These are phyloP conservation scores for Gracilinanus agilis DNA, from an alignment of 2,113 vertebrate species.

Conservation along the genomic window DNA sequence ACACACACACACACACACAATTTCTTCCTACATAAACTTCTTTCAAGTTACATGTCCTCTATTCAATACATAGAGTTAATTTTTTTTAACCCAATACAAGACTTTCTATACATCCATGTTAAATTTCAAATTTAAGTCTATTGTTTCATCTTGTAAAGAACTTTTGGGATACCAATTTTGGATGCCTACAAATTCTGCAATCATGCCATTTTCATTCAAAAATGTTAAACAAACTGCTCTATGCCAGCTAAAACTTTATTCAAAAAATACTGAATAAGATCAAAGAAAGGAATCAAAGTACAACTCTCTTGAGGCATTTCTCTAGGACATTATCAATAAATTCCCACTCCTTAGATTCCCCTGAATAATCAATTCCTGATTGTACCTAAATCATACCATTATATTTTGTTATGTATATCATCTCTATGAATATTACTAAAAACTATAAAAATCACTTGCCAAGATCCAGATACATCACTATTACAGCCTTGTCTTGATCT, in stretches of 20 bases:
- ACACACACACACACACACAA: too few species aligned
- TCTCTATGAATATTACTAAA: background rate
- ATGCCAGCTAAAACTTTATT: background rate
- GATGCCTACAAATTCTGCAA: background rate
- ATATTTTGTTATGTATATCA: background rate
- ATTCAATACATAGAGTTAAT: background rate
- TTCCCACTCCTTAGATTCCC: background rate
- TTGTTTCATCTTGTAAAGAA: background rate
- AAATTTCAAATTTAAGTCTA: background rate
- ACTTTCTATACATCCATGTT: background rate
- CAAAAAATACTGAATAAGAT: background rate
- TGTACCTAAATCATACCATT: background rate
- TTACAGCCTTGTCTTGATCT: background rate
- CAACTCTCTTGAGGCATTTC: background rate
- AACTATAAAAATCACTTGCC: background rate
- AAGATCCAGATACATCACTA: background rate
- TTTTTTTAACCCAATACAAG: background rate
- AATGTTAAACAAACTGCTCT: background rate
- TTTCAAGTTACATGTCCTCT: background rate
- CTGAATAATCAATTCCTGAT: background rate
- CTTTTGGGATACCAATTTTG: background rate
- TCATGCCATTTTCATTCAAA: background rate
- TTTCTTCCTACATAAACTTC: background rate
- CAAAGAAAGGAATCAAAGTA: background rate
- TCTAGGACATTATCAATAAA: background rate